Evolutionary conservation across 2,113 vertebrate species (phyloP).

Genomic region (Myrmecobius fasciatus): DNA sequence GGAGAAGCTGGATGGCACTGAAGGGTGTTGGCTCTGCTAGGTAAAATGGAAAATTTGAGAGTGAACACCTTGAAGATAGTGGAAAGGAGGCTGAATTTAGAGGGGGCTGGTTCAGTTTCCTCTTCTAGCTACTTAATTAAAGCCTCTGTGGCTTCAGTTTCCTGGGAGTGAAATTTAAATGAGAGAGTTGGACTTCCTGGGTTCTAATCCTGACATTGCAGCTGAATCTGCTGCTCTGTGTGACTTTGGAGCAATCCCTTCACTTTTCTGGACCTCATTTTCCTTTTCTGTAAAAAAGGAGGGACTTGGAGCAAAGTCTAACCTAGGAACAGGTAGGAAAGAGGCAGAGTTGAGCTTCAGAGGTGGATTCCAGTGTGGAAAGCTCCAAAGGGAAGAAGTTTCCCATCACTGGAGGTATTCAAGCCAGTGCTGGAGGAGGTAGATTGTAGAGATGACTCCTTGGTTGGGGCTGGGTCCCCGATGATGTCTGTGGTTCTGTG

Average conservation of each 20-base stretch:
- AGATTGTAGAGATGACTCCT: background rate
- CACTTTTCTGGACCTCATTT: background rate
- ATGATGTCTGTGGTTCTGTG: too few relatives aligned
- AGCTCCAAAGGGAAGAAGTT: background rate
- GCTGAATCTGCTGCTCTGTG: fast-evolving
- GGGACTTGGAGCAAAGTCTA: background rate
- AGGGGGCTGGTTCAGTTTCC: background rate
- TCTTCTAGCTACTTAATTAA: background rate
- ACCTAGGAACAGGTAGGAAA: background rate
- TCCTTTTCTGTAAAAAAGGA: background rate
- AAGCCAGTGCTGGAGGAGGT: background rate
- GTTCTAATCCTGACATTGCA: background rate
- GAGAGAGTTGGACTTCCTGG: background rate
- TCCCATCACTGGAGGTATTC: background rate
- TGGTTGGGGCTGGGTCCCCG: background rate
- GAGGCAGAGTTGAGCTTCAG: background rate
- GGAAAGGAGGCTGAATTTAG: background rate
- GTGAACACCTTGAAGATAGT: background rate
- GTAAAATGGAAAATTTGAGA: background rate
- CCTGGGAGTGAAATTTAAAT: background rate
- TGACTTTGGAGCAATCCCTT: background rate
- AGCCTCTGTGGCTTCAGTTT: background rate
- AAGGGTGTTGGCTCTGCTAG: background rate
- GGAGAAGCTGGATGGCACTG: background rate
- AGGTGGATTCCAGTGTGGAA: background rate